Evolutionary conservation across 2,113 vertebrate species (phyloP), one percentile per base, ranked within the genome.

Genomic region (Neofelis nebulosa): DNA sequence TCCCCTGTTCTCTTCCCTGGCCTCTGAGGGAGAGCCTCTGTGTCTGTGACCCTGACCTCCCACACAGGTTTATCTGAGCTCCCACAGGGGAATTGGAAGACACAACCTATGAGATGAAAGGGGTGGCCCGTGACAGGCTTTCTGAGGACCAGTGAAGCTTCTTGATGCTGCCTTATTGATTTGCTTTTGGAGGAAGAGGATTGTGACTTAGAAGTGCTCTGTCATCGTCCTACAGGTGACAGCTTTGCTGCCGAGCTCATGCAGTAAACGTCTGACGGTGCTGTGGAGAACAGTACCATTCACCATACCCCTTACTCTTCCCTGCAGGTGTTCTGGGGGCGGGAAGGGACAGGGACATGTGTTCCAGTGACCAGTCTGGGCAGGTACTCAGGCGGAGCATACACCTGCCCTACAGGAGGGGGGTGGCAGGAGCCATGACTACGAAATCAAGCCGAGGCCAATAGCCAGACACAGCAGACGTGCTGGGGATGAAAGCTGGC

Each of bases 261-360:
- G 8, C 25, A 68, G 33, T 76, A 23, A 57, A 0, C 1, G 0
- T 21, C 66, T 13, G 69, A 36, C 19, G 23, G 76, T 63, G 21
- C 65, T 2, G 5, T 0, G 0, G 38, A 48, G 25, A 45, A 3
- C 71, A 3, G 13, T 41, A 29, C 21, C 29, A 13, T 33, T 50
- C 36, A 41, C 19, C 16, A 0, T 6, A 27, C 63, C n/a, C 61
- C 36, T 33, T 31, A 7, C 7, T 36, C 63, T 84, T 57, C 25
- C 63, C 25, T 29, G 41, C 31, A 25, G 19, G 36, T 15, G 66
- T 66, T 52, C 61, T 48, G 2, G 80, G 71, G n/a, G 7, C 41
- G 48, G 80, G 29, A n/a, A 29, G 36, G 41, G 81, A n/a, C 14
- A 11, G 55, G 23, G n/a, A 68, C 36, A 5, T 19, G 1, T 13